These are phyloP conservation scores for Odontocerum albicorne DNA, from an alignment of 2,888 invertebrate species.

Conservation along the genomic window DNA sequence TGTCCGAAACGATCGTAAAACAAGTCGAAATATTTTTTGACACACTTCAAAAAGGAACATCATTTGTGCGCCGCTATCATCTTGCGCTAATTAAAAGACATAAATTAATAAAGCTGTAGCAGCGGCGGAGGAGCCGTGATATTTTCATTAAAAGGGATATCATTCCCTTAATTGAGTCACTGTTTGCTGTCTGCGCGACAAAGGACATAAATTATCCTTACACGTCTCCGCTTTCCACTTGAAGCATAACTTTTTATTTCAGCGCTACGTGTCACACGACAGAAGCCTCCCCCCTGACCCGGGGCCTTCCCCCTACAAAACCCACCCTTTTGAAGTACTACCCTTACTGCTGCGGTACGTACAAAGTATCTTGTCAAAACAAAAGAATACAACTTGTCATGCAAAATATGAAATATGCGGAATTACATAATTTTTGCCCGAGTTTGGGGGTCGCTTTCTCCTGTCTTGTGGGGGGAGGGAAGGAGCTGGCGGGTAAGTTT, in stretches of 20 bases:
- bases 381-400: constrained; percentile 36
- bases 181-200: constrained; percentile 34
- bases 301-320: constrained; percentile 10
- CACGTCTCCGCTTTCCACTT: constrained; percentile 34
- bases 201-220: constrained; percentile 36
- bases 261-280: constrained; percentile 21
- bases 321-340: background rate
- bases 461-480: constrained; percentile 4
- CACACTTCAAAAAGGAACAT: constrained; percentile 6
- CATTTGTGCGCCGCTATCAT: constrained; percentile 9
- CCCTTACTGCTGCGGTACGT: constrained; percentile 16
- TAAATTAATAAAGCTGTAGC: constrained; percentile 33
- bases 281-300: constrained; percentile 1
- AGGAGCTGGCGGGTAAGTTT: constrained; percentile 39
- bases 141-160: constrained; percentile 34
- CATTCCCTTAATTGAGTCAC: constrained; percentile 36
- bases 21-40: constrained; percentile 8
- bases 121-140: constrained; percentile 28
- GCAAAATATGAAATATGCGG: constrained; percentile 37
- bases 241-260: constrained; percentile 33
- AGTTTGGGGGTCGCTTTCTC: constrained; percentile 24
- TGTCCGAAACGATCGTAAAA: too few species aligned
- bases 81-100: constrained; percentile 31
- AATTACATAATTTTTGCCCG: constrained; percentile 35
- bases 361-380: constrained; percentile 37